Conservation (phyloP, 2,888 invertebrate species). For the Mesorhabditis spiculigera region DNA sequence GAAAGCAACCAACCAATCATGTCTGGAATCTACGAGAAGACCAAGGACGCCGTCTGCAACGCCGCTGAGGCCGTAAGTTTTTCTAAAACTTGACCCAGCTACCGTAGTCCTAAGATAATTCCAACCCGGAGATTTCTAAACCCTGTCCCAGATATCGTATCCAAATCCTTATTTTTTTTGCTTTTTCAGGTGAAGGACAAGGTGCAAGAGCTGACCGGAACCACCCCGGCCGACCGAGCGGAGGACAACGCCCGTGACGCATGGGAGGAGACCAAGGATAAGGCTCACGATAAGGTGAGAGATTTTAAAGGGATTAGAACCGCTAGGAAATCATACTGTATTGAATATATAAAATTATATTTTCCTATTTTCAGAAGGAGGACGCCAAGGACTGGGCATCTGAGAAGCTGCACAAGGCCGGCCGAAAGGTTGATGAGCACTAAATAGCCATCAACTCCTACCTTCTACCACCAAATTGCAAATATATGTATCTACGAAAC, state of each 20-base stretch:
- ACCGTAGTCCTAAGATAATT: not conserved
- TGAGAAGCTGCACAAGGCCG: conserved; percentile 6
- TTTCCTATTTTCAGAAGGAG: not conserved
- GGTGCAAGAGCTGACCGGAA: not conserved
- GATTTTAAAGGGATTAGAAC: not conserved
- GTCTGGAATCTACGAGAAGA: not conserved
- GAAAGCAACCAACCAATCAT: not conserved
- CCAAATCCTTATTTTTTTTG: not conserved
- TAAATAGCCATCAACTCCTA: not conserved
- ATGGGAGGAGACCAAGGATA: not conserved
- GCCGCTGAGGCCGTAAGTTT: conserved; percentile 1
- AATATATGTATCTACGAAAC: no score
- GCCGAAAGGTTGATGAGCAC: conserved; percentile 1
- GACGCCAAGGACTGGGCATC: not conserved
- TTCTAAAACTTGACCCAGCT: not conserved
- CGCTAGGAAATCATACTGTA: not conserved
- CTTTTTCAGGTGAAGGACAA: not conserved
- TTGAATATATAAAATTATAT: not conserved
- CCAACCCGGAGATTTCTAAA: not conserved
- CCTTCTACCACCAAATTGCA: no score
- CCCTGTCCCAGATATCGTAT: no score
- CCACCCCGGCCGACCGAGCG: conserved; percentile 3
- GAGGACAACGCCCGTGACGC: not conserved
- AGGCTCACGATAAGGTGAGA: not conserved
- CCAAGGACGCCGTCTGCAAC: conserved; percentile 3